phyloP scores from a whole-genome alignment of 92 coral and sea anemone species.

The Parazoanthus atlanticus region DNA sequence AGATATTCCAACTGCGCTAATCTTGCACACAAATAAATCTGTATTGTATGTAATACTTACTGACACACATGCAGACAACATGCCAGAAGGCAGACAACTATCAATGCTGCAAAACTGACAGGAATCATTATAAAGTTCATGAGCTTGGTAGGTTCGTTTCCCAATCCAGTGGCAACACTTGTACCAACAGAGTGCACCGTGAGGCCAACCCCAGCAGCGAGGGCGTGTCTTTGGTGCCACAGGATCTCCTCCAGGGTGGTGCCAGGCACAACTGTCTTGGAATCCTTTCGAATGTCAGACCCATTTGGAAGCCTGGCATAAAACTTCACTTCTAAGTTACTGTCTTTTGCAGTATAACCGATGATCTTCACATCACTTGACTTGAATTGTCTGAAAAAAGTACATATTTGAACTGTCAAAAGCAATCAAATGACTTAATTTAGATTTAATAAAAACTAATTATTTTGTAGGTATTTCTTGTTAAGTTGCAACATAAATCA shows the following conservation, averaged over 20 bases:
- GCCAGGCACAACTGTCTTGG: constrained; percentile 54
- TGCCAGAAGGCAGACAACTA: constrained; percentile 60
- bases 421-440: background rate
- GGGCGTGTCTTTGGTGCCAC: constrained; percentile 29
- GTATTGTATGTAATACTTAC: constrained; percentile 49
- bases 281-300: constrained; percentile 58
- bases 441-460: background rate
- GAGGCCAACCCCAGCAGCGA: constrained; percentile 54
- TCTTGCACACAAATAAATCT: too few species aligned
- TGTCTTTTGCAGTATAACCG: constrained; percentile 18
- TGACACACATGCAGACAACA: constrained; percentile 68
- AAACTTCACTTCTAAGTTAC: constrained; percentile 50
- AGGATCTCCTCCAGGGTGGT: constrained; percentile 41
- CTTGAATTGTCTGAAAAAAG: constrained; percentile 13
- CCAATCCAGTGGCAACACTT: constrained; percentile 9
- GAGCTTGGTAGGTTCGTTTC: constrained; percentile 31
- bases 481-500: too few species aligned
- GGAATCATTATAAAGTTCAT: constrained; percentile 84
- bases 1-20: too few species aligned
- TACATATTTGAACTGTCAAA: background rate
- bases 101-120: constrained; percentile 57
- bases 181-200: constrained; percentile 41
- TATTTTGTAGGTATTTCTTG: too few species aligned
- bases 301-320: constrained; percentile 57
- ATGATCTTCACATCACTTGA: background rate